A percentile compares a stretch with the other conserved stretches of the same genome.
Evolutionary conservation across 2,888 invertebrate genomes (phyloP).

Genomic region (Gryllus longicercus): DNA sequence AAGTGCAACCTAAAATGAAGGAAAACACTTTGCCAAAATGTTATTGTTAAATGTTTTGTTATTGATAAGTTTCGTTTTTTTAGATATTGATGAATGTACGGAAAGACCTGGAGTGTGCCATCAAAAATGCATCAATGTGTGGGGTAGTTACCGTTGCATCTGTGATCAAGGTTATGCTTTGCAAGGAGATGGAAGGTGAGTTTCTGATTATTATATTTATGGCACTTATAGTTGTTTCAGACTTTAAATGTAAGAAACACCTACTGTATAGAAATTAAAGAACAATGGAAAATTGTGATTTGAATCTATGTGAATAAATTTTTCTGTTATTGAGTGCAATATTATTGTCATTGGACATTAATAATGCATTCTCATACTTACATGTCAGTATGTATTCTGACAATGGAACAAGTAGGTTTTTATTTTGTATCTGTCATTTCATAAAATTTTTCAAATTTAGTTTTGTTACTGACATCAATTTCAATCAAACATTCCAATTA

Average conservation of each 20-base stretch:
- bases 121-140: constrained; percentile 85
- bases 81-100: constrained; percentile 68
- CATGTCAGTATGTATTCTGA: neutral
- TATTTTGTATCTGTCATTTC: too few species aligned
- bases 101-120: constrained; percentile 61
- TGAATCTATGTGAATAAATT: too few species aligned
- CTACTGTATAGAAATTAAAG: too few species aligned
- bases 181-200: constrained; percentile 3
- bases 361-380: neutral
- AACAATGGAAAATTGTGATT: too few species aligned
- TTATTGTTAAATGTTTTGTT: neutral
- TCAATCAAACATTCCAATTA: too few species aligned
- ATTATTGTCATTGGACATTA: too few species aligned
- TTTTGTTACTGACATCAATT: too few species aligned
- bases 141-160: constrained; percentile 85
- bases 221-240: too few species aligned
- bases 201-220: constrained; percentile 6
- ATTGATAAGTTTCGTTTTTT: constrained; percentile 39
- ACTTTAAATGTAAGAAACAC: too few species aligned
- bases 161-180: constrained; percentile 73
- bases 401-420: too few species aligned
- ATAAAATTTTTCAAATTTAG: too few species aligned
- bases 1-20: neutral
- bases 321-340: too few species aligned
- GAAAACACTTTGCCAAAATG: neutral